These are phyloP conservation scores for Oreocharis arfaki DNA, from an alignment of 2,113 vertebrate species.

Conservation along the genomic window DNA sequence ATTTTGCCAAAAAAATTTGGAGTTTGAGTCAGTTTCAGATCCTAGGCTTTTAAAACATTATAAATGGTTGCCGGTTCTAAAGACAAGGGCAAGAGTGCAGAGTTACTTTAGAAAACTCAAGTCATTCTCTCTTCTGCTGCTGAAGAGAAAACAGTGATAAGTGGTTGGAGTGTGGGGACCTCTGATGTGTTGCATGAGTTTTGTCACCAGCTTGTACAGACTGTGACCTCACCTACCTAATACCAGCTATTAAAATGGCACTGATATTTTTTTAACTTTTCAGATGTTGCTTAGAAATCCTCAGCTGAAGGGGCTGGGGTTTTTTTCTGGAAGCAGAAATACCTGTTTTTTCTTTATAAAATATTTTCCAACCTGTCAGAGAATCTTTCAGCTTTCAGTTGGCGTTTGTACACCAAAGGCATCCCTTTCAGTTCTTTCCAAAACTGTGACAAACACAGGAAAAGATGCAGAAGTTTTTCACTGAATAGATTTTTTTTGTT, in stretches of 20 bases:
- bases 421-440: background rate
- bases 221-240: background rate
- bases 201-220: background rate
- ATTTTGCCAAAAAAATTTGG: background rate
- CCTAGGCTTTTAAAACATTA: background rate
- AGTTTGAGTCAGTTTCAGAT: background rate
- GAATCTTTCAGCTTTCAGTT: background rate
- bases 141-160: background rate
- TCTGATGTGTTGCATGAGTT: background rate
- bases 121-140: background rate
- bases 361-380: background rate
- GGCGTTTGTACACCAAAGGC: background rate
- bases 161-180: background rate
- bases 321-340: background rate
- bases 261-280: background rate
- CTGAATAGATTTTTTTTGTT: background rate
- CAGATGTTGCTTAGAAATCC: background rate
- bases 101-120: background rate
- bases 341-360: background rate
- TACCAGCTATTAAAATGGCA: background rate
- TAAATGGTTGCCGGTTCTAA: background rate
- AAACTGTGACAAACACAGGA: background rate
- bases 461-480: background rate
- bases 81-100: background rate
- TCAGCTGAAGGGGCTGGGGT: background rate